Percentiles rank a stretch among this genome's conserved stretches.
Conservation (phyloP, 2,797 vertebrate genomes). For the Centropyge bicolor region DNA sequence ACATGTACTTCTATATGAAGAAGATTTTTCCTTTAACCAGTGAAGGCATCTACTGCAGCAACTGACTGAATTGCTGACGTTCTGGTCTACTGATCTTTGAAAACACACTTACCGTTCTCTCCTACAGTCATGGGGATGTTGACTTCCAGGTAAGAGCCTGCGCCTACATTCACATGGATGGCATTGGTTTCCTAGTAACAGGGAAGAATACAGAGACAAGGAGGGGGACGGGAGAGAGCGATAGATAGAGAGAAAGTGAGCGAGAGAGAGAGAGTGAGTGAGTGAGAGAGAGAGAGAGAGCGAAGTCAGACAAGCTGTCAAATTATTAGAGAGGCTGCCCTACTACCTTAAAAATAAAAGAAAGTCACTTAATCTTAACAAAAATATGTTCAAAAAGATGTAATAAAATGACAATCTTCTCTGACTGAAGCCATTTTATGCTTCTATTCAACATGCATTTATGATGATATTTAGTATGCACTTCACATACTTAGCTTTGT, state of each 20-base stretch:
- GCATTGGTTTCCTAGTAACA: slow-evolving; percentile 95
- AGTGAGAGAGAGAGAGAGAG: background rate
- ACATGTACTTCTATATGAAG: background rate
- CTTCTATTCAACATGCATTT: slow-evolving; percentile 36
- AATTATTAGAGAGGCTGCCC: slow-evolving; percentile 14
- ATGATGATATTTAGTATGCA: slow-evolving; percentile 53
- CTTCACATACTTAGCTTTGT: slow-evolving; percentile 48
- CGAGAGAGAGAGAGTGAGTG: background rate
- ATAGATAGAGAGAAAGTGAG: background rate
- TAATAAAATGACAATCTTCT: slow-evolving; percentile 14
- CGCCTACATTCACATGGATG: slow-evolving; percentile 98
- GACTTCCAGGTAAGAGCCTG: slow-evolving; percentile 98
- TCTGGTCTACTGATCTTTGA: background rate
- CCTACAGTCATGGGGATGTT: slow-evolving; percentile 98
- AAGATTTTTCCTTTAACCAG: slow-evolving; percentile 2
- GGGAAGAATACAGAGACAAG: slow-evolving; percentile 31
- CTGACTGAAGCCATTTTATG: slow-evolving; percentile 20
- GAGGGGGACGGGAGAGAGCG: background rate
- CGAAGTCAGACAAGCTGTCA: slow-evolving; percentile 34
- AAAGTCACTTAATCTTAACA: slow-evolving; percentile 25
- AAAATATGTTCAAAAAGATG: slow-evolving; percentile 42
- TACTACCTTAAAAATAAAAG: slow-evolving; percentile 25
- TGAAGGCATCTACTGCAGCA: slow-evolving; percentile 2
- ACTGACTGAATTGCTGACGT: slow-evolving; percentile 1
- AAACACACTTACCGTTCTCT: slow-evolving; percentile 89